Evolutionary conservation across 1,140 invertebrate genomes (phyloP), one percentile per base, ranked within the genome.

Genomic region (Diachasma alloeum): DNA sequence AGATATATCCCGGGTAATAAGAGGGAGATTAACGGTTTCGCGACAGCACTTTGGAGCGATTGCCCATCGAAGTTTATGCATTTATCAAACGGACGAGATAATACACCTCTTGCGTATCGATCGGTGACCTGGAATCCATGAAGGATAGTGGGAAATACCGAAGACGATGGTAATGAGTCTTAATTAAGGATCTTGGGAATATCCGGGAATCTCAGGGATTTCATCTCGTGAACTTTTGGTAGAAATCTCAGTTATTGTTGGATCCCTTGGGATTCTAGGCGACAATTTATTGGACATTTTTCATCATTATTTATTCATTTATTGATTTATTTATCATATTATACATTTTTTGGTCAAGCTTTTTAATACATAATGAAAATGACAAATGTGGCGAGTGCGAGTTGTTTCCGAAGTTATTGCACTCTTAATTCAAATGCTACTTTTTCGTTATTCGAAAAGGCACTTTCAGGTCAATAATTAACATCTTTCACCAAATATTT

Each of bases 31-130:
- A 46, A 68, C 39, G 22, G 48, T 48, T 48, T 48, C 24, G 63
- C 26, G 24, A 44, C 10, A 31, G 24, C 24, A 36, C 19, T 53
- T 72, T 37, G 26, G 26, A 26, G 63, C 42, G 31, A 75, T 75
- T 75, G 63, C 36, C 73, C 63, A 66, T 66, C 72, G 63, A 75
- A 75, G 39, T 75, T 75, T 75, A 24, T 53, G 63, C 42, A 75
- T 75, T 75, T 48, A 75, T 75, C 73, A 48, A 26, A 26, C 36
- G 19, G 11, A 19, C 1, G 13, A 66, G 26, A 66, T 31, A 31
- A 66, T 53, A 9, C 48, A 53, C n/a, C n/a, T 19, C n/a, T 53
- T 53, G 48, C 15, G 31, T 19, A 66, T 74, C 59, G 72, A 74
- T 42, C 72, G 26, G 17, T 66, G 59, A 19, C 42, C 59, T 22